phyloP scores from a whole-genome alignment of 2,113 vertebrate genomes.

The Anthoscopus minutus region DNA sequence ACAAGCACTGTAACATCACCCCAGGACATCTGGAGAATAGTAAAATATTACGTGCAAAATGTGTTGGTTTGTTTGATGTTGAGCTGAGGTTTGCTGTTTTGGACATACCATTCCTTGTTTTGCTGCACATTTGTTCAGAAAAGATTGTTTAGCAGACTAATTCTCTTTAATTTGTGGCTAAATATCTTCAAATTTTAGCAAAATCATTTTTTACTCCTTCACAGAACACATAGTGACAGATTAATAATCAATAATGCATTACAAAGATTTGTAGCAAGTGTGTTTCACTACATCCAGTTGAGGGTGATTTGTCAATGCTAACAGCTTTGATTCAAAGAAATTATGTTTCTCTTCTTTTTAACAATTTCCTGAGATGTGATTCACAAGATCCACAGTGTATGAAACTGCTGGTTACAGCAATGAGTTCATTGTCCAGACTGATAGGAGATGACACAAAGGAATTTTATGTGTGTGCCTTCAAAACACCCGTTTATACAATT shows the following conservation, averaged over 20 bases:
- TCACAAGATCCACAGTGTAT: rapidly evolving
- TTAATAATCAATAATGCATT: neutral
- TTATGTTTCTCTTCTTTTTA: neutral
- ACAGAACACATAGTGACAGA: neutral
- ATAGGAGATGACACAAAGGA: neutral
- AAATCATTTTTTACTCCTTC: neutral
- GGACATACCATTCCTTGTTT: neutral
- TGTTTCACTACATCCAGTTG: neutral
- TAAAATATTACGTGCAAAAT: neutral
- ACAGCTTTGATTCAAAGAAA: neutral
- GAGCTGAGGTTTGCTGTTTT: neutral
- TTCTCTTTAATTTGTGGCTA: neutral
- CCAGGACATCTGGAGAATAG: no score
- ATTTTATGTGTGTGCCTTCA: neutral
- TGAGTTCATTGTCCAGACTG: neutral
- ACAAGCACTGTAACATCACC: no score
- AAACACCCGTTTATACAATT: neutral
- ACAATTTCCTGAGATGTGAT: neutral
- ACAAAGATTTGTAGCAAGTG: neutral
- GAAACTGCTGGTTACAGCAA: neutral
- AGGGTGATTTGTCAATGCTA: neutral
- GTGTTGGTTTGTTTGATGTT: neutral
- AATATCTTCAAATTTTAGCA: neutral
- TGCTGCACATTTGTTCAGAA: neutral
- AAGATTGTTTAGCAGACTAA: neutral